phyloP scores from a whole-genome alignment of 2,113 vertebrate genomes.

The Ciconia stormi region DNA sequence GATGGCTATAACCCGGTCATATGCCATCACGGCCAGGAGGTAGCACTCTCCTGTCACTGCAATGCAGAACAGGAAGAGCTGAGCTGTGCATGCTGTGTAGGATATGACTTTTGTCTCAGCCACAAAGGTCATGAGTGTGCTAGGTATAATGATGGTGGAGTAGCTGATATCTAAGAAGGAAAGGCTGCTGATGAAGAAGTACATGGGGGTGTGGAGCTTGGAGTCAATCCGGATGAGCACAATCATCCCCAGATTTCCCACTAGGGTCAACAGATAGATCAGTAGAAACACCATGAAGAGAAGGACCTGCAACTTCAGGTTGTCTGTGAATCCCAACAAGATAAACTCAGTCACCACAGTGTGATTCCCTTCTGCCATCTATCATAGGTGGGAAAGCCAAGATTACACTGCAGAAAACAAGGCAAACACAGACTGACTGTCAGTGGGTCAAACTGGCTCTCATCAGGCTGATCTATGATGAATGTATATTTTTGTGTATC shows the following conservation, averaged over 20 bases:
- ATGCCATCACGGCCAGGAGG: background rate
- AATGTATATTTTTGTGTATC: background rate
- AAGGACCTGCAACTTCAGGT: background rate
- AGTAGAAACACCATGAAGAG: background rate
- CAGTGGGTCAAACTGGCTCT: background rate
- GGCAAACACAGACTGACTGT: background rate
- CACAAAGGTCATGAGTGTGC: background rate
- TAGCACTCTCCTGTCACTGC: background rate
- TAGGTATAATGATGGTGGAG: background rate
- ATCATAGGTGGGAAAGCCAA: background rate
- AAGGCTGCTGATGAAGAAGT: background rate
- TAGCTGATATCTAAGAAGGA: background rate
- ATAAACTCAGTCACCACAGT: background rate
- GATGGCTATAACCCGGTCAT: background rate
- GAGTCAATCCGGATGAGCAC: background rate
- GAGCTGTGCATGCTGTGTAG: background rate
- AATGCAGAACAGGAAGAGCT: background rate
- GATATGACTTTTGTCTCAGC: background rate
- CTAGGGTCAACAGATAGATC: background rate
- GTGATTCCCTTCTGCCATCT: background rate
- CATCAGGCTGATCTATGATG: background rate
- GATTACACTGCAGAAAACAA: background rate
- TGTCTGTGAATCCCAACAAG: background rate
- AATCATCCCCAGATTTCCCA: background rate
- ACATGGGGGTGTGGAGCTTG: background rate